Percentiles rank a stretch among this genome's conserved stretches.
Conservation (phyloP, 2,113 vertebrate genomes). For the Myrmophylax atrothorax region DNA sequence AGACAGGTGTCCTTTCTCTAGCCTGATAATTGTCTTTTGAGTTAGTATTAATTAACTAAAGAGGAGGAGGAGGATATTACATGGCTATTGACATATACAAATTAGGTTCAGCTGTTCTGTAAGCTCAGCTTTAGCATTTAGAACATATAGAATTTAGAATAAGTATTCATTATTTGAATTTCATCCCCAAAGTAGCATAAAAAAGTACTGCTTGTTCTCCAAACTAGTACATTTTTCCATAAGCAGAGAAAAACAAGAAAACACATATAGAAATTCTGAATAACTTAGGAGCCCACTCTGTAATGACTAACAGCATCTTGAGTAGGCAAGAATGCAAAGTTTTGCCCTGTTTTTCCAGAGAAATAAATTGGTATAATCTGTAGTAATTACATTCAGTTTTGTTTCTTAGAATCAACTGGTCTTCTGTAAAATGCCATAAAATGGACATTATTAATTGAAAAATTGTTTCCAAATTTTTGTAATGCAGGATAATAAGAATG, state of each 20-base stretch:
- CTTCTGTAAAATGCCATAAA: not conserved
- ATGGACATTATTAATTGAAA: not conserved
- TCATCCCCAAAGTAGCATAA: not conserved
- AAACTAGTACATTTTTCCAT: not conserved
- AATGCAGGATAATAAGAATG: not conserved
- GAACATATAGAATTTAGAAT: not conserved
- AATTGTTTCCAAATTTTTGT: not conserved
- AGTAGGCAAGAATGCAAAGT: not conserved
- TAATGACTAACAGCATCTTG: slow-evolving; percentile 26
- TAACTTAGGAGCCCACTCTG: not conserved
- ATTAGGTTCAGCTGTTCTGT: slow-evolving; percentile 20
- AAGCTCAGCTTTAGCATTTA: slow-evolving; percentile 26
- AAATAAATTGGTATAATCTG: not conserved
- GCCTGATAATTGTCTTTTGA: not conserved
- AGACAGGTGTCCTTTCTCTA: slow-evolving; percentile 23
- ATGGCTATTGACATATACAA: slow-evolving; percentile 18
- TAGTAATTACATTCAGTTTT: not conserved
- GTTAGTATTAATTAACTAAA: slow-evolving; percentile 34
- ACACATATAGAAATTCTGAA: not conserved
- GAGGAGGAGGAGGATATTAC: not conserved
- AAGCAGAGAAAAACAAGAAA: not conserved
- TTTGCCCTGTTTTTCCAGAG: not conserved
- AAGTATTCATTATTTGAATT: slow-evolving; percentile 22
- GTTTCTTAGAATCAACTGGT: not conserved
- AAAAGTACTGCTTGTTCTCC: slow-evolving; percentile 34